Evolutionary conservation across 2,113 vertebrate species (phyloP).

Genomic region (Machaerirhynchus nigripectus): DNA sequence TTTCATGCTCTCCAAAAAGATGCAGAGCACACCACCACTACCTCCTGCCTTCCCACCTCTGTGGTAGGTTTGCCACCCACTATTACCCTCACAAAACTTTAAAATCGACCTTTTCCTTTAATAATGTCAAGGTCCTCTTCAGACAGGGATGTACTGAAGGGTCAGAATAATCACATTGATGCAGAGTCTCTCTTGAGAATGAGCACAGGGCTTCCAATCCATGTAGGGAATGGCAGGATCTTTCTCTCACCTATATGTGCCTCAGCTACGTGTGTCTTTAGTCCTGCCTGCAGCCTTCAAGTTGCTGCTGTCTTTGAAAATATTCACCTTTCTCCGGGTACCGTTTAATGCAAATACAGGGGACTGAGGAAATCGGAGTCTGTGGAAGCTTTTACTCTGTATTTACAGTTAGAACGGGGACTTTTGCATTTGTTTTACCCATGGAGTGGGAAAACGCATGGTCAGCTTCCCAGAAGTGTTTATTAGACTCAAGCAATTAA

Average conservation of each 20-base stretch:
- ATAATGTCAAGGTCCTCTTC: not conserved
- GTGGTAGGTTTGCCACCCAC: not conserved
- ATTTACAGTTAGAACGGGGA: not conserved
- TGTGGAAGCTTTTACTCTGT: not conserved
- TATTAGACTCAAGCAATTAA: not conserved
- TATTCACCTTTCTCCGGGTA: not conserved
- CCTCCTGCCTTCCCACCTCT: not conserved
- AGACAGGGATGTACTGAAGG: not conserved
- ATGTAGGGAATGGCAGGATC: not conserved
- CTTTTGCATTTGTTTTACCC: not conserved
- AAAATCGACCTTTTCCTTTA: not conserved
- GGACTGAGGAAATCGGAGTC: not conserved
- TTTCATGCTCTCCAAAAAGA: not conserved
- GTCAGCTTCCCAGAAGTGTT: not conserved
- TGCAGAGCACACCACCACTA: not conserved
- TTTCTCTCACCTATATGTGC: not conserved
- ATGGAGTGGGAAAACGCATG: not conserved
- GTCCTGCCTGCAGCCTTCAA: not conserved
- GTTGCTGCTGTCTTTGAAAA: not conserved
- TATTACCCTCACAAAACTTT: accelerated
- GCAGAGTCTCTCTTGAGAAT: not conserved
- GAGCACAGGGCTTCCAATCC: not conserved
- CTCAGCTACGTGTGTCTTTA: not conserved
- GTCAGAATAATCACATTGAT: not conserved
- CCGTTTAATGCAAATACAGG: not conserved